phyloP scores from a whole-genome alignment of 2,888 invertebrate species.

The Phyto melanocephala region DNA sequence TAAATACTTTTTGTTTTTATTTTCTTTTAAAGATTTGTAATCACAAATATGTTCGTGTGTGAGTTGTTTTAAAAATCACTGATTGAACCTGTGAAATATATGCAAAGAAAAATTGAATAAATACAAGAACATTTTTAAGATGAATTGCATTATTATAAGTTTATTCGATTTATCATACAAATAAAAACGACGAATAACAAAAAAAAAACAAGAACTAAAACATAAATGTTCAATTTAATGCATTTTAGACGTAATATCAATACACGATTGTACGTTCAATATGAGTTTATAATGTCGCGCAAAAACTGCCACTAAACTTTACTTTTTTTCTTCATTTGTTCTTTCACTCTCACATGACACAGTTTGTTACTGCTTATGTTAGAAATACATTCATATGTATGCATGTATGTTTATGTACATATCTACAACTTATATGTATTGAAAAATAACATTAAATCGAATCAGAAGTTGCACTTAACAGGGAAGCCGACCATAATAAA shows the following conservation, averaged over 20 bases:
- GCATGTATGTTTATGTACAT: too few relatives aligned
- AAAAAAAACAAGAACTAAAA: not conserved
- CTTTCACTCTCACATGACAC: constrained; percentile 40
- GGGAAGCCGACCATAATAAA: constrained; percentile 35
- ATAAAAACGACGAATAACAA: not conserved
- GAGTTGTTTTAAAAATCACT: too few relatives aligned
- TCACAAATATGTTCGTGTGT: too few relatives aligned
- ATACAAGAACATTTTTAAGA: constrained; percentile 30
- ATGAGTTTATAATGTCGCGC: constrained; percentile 32
- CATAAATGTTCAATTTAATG: constrained; percentile 64
- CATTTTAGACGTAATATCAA: constrained; percentile 55
- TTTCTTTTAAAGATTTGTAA: too few relatives aligned
- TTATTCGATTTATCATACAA: not conserved
- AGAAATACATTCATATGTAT: too few relatives aligned
- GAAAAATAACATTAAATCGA: constrained; percentile 53
- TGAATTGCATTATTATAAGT: constrained; percentile 44
- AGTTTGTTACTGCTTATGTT: constrained; percentile 27
- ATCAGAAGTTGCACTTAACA: constrained; percentile 44
- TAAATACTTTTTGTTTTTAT: too few relatives aligned
- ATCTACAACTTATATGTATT: constrained; percentile 24
- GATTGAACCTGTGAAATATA: too few relatives aligned
- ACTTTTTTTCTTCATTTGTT: constrained; percentile 25
- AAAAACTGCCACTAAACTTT: constrained; percentile 15
- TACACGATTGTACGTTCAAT: constrained; percentile 36
- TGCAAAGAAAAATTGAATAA: constrained; percentile 16